Evolutionary conservation across 1,140 invertebrate species (phyloP).

Genomic region (Conus betulinus): DNA sequence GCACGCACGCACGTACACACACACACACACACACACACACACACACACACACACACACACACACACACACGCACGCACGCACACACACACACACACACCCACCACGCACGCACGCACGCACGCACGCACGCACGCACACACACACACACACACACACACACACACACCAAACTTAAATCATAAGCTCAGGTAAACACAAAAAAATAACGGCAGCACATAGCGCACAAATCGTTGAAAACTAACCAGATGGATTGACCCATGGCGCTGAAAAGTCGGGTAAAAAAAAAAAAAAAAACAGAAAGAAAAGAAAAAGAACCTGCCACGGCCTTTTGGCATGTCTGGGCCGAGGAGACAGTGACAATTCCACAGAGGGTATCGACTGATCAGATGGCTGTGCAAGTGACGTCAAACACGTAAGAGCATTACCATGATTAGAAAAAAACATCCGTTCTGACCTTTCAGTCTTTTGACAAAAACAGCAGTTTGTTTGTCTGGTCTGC

Average conservation of each 20-base stretch:
- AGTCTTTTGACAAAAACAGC: background rate
- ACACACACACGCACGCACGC: background rate
- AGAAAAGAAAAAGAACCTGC: too few species aligned
- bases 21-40: constrained; percentile 16
- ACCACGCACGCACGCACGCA: background rate
- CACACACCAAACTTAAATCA: too few species aligned
- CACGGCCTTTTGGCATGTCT: background rate
- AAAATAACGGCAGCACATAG: background rate
- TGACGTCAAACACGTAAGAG: background rate
- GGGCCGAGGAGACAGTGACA: background rate
- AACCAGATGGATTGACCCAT: too few species aligned
- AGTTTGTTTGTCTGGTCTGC: too few species aligned
- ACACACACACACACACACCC: background rate
- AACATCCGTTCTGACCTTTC: background rate
- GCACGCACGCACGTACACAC: constrained; percentile 16
- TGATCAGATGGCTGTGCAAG: background rate
- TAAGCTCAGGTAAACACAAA: background rate
- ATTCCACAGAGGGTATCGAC: background rate
- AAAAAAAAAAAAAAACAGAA: background rate
- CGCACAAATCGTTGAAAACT: background rate
- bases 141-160: too few species aligned
- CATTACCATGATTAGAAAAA: background rate
- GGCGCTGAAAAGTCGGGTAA: too few species aligned
- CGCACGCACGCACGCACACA: too few species aligned
- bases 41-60: constrained; percentile 1